A percentile compares a stretch with the other conserved stretches of the same genome.
Conservation (phyloP, 2,797 vertebrate species). For the Ficedula albicollis region DNA sequence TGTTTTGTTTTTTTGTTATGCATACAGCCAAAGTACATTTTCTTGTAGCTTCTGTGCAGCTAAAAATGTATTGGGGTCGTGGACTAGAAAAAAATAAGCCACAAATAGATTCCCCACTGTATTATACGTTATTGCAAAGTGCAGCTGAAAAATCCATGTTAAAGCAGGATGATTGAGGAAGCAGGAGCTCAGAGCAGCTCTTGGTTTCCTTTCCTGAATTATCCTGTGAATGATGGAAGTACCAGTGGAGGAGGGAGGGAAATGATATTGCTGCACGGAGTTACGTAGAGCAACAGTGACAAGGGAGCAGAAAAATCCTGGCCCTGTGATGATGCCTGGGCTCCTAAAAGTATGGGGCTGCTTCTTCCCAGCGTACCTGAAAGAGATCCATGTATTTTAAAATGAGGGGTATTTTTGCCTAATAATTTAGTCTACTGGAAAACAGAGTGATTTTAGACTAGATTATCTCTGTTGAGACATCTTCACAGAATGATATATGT, state of each 20-base stretch:
- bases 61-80: not conserved
- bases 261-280: rapidly evolving
- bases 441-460: not conserved
- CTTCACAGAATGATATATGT: not conserved
- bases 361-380: not conserved
- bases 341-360: not conserved
- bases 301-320: not conserved
- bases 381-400: not conserved
- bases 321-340: too few relatives aligned
- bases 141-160: not conserved
- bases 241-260: not conserved
- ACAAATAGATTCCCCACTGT: rapidly evolving
- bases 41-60: not conserved
- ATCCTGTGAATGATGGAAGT: not conserved
- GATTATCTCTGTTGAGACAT: not conserved
- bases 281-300: not conserved
- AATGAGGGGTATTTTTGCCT: not conserved
- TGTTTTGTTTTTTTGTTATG: not conserved
- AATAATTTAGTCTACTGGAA: not conserved
- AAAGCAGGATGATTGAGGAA: not conserved
- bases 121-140: not conserved
- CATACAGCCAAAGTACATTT: not conserved
- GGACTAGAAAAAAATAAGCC: not conserved
- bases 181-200: not conserved
- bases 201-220: not conserved